phyloP scores from a whole-genome alignment of 2,797 vertebrate genomes.

The Cossypha heuglini region DNA sequence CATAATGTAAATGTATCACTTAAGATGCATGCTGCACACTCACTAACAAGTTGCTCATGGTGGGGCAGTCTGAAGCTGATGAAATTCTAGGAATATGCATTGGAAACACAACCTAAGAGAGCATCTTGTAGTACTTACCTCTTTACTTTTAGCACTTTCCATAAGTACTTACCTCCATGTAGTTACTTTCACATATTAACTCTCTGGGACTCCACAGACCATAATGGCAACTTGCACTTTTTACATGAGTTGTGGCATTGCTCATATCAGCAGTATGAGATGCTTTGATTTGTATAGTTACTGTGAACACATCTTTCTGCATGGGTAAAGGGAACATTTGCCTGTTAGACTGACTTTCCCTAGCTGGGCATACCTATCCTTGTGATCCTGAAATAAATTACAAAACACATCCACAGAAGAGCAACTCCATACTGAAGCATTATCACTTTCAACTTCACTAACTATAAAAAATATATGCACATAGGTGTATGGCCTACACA shows the following conservation, averaged over 20 bases:
- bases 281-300: constrained; percentile 72
- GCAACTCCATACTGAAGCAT: not conserved
- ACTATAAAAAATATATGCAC: not conserved
- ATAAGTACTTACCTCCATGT: constrained; percentile 80
- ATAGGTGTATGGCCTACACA: not conserved
- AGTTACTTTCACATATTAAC: constrained; percentile 81
- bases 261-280: constrained; percentile 22
- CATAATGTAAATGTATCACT: not conserved
- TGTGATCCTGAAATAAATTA: not conserved
- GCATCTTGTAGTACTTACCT: constrained; percentile 25
- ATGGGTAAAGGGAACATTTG: not conserved
- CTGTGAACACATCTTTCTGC: constrained; percentile 76
- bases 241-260: constrained; percentile 54
- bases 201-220: constrained; percentile 75
- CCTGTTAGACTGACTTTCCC: not conserved
- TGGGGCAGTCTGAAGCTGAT: not conserved
- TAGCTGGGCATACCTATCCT: not conserved
- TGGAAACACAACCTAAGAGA: not conserved
- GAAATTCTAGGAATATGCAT: not conserved
- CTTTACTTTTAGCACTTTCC: not conserved
- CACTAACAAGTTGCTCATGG: not conserved
- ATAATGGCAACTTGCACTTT: constrained; percentile 74
- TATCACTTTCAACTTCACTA: not conserved
- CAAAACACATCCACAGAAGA: not conserved
- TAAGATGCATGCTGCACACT: not conserved